Conservation (phyloP, 2,888 invertebrate species). For the Drosophila emarginata region DNA sequence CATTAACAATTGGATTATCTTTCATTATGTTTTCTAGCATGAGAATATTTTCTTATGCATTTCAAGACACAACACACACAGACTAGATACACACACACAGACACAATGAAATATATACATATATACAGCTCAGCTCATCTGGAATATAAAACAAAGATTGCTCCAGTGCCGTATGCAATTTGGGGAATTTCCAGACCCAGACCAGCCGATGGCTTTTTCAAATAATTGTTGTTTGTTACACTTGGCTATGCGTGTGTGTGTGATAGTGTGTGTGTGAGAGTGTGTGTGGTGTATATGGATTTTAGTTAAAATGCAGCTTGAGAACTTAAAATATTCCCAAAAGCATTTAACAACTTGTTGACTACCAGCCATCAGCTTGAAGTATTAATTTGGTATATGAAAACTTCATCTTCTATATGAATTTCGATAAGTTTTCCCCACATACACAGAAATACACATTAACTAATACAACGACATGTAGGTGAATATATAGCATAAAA, state of each 20-base stretch:
- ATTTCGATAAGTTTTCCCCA: background rate
- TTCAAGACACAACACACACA: background rate
- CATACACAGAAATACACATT: background rate
- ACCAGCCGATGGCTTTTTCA: constrained; percentile 5
- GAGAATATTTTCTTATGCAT: background rate
- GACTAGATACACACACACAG: background rate
- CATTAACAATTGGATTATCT: background rate
- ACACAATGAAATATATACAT: background rate
- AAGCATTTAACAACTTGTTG: constrained; percentile 14
- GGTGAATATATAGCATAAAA: constrained; percentile 29
- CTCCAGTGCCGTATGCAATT: constrained; percentile 11
- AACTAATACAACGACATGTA: constrained; percentile 12
- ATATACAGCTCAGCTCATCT: background rate
- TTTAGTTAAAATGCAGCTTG: constrained; percentile 4
- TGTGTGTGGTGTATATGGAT: background rate
- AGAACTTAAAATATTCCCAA: constrained; percentile 17
- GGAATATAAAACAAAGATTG: constrained; percentile 1
- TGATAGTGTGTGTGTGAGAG: background rate
- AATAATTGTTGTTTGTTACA: constrained; percentile 2
- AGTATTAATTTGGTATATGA: background rate
- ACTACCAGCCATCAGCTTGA: background rate
- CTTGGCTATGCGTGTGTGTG: background rate
- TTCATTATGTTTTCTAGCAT: background rate
- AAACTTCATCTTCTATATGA: background rate
- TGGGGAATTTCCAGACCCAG: constrained; percentile 7